These are phyloP conservation scores for Melanargia galathea DNA, from an alignment of 2,888 invertebrate genomes.

Conservation along the genomic window DNA sequence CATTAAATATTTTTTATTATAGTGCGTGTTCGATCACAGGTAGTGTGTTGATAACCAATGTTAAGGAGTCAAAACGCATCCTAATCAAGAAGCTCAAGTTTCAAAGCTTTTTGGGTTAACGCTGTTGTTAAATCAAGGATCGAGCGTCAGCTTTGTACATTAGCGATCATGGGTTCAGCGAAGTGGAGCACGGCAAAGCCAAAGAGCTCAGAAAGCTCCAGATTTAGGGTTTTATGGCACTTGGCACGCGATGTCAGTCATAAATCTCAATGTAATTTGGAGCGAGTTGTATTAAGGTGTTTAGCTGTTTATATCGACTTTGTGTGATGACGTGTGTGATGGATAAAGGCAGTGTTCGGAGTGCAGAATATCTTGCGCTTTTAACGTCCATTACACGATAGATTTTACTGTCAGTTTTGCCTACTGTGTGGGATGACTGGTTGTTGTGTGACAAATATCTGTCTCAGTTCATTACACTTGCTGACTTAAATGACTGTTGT, in stretches of 20 bases:
- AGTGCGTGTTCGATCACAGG: no score
- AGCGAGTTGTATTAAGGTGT: neutral
- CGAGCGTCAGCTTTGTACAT: no score
- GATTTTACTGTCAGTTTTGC: neutral
- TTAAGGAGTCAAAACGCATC: no score
- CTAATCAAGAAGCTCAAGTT: no score
- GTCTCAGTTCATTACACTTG: no score
- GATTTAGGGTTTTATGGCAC: slow-evolving; percentile 1
- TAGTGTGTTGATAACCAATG: no score
- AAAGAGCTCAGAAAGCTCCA: slow-evolving; percentile 12
- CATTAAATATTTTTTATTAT: no score
- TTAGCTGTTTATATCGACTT: neutral
- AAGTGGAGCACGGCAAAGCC: neutral
- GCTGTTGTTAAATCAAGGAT: no score
- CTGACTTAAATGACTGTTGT: no score
- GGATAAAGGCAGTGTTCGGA: neutral
- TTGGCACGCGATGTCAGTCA: slow-evolving; percentile 1
- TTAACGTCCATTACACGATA: neutral
- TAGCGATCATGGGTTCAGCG: neutral
- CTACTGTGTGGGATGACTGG: no score
- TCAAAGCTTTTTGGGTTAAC: no score
- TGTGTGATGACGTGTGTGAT: neutral
- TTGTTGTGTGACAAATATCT: neutral
- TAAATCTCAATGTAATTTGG: slow-evolving; percentile 7
- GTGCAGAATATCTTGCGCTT: neutral